Conservation (phyloP, 2,113 vertebrate genomes). For the Cyphomyrus discorhynchus region DNA sequence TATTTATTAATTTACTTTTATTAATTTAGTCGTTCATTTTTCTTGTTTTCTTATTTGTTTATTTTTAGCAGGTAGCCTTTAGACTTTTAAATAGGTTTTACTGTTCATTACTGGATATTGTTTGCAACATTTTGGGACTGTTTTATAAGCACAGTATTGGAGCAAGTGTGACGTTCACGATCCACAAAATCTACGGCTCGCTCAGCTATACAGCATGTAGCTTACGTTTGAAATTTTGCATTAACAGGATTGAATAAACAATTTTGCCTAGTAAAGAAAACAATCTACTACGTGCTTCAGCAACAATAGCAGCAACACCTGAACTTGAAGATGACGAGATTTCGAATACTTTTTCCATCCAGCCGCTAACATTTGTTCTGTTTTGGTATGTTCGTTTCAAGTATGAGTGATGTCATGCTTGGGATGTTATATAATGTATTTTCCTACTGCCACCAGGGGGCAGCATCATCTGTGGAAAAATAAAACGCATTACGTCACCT, state of each 20-base stretch:
- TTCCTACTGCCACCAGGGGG: not conserved
- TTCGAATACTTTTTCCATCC: not conserved
- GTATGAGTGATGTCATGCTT: not conserved
- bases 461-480: not conserved
- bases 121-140: not conserved
- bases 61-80: not conserved
- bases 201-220: not conserved
- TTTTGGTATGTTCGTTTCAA: not conserved
- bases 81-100: not conserved
- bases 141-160: not conserved
- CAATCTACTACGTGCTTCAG: not conserved
- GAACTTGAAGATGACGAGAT: not conserved
- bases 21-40: not conserved
- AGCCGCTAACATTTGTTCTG: not conserved
- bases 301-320: not conserved
- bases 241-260: not conserved
- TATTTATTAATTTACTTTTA: not conserved
- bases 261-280: not conserved
- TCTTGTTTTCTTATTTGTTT: not conserved
- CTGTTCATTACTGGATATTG: not conserved
- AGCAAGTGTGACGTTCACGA: not conserved
- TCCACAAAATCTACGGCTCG: not conserved
- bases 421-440: not conserved
- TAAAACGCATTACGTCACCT: not conserved
- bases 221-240: not conserved